A percentile compares a stretch with the other conserved stretches of the same genome.
phyloP scores from a whole-genome alignment of 2,113 vertebrate genomes.

The Nycticryphes semicollaris region DNA sequence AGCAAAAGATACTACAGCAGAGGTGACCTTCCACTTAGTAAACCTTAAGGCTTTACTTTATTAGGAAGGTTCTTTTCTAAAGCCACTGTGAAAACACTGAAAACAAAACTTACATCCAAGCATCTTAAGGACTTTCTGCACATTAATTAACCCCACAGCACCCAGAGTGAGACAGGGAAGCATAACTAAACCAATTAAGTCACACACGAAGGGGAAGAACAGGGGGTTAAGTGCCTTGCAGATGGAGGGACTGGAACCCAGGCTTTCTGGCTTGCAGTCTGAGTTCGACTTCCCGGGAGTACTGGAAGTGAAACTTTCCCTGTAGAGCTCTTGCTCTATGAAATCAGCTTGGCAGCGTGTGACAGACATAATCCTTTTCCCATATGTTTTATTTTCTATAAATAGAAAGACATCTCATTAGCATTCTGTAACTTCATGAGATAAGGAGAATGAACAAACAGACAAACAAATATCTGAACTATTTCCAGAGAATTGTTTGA shows the following conservation, averaged over 20 bases:
- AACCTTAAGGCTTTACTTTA: background rate
- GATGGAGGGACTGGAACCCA: constrained; percentile 18
- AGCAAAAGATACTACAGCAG: background rate
- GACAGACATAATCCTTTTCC: constrained; percentile 66
- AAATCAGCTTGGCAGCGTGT: constrained; percentile 69
- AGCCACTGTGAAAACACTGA: background rate
- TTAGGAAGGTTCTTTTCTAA: background rate
- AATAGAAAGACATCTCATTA: constrained; percentile 53
- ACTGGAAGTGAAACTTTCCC: constrained; percentile 49
- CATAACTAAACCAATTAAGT: background rate
- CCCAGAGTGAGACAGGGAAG: background rate
- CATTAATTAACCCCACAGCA: background rate
- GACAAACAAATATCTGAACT: constrained; percentile 42
- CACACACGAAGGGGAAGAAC: background rate
- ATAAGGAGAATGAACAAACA: constrained; percentile 53
- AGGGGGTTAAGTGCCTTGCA: background rate
- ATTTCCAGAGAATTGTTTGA: constrained; percentile 31
- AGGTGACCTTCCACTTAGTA: background rate
- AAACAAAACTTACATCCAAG: background rate
- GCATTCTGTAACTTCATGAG: constrained; percentile 39
- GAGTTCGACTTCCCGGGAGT: background rate
- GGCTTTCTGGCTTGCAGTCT: background rate
- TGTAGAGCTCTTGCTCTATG: background rate
- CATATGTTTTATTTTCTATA: constrained; percentile 70
- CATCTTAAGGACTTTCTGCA: background rate